These are phyloP conservation scores for Hycleus cichorii DNA, from an alignment of 1,140 invertebrate species.

Conservation along the genomic window DNA sequence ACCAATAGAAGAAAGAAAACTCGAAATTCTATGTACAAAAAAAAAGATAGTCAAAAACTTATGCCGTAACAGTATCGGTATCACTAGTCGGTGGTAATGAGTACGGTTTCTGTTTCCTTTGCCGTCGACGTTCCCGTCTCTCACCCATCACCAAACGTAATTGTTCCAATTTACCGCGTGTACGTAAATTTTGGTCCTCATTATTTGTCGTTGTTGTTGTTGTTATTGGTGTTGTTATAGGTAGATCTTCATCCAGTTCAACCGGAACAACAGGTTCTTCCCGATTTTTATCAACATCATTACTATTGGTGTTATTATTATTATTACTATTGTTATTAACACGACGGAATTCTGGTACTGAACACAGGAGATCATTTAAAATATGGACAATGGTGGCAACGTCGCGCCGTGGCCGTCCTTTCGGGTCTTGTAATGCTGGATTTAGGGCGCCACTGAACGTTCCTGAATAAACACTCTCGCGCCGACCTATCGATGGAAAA, in stretches of 20 bases:
- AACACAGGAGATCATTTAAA: constrained; percentile 85
- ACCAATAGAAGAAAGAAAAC: not conserved
- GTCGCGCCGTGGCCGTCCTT: constrained; percentile 80
- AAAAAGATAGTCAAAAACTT: constrained; percentile 12
- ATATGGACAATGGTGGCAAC: constrained; percentile 94
- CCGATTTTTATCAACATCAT: not conserved
- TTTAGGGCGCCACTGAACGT: constrained; percentile 83
- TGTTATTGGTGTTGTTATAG: constrained; percentile 4
- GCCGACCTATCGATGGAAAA: constrained; percentile 47
- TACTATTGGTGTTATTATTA: not conserved
- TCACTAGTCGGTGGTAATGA: constrained; percentile 42
- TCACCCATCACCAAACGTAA: constrained; percentile 83
- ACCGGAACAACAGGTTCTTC: constrained; percentile 21
- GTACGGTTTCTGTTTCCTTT: constrained; percentile 71
- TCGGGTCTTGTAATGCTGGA: constrained; percentile 83
- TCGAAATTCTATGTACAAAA: constrained; percentile 4
- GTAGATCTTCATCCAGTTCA: constrained; percentile 14
- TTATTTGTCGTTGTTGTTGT: constrained; percentile 1
- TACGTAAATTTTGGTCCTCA: constrained; percentile 46
- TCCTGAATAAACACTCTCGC: constrained; percentile 81
- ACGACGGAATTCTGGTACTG: constrained; percentile 54
- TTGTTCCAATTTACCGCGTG: constrained; percentile 74
- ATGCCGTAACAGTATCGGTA: constrained; percentile 38
- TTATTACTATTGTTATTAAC: constrained; percentile 9
- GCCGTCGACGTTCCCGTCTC: constrained; percentile 69